phyloP scores from a whole-genome alignment of 2,797 vertebrate species.

The Pangasius mekongensis region DNA sequence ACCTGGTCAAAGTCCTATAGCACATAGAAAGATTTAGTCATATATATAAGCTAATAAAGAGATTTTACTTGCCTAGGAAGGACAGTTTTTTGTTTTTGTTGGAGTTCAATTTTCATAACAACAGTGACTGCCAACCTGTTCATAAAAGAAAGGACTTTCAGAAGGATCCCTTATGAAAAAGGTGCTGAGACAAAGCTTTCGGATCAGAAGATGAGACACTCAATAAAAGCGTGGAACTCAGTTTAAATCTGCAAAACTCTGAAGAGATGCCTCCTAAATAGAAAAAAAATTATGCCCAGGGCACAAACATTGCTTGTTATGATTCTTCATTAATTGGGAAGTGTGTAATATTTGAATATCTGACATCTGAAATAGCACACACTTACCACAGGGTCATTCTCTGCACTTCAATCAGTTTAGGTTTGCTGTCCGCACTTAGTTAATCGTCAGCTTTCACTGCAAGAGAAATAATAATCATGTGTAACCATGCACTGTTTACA shows the following conservation, averaged over 20 bases:
- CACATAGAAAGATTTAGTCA: not conserved
- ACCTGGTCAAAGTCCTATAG: not conserved
- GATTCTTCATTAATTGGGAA: not conserved
- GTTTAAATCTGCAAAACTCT: not conserved
- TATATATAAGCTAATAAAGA: not conserved
- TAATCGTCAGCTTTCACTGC: slow-evolving; percentile 35
- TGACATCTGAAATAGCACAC: slow-evolving; percentile 19
- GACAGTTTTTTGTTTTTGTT: not conserved
- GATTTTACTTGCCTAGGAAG: not conserved
- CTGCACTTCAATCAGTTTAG: slow-evolving; percentile 4
- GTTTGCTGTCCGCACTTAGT: slow-evolving; percentile 22
- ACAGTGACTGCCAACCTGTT: not conserved
- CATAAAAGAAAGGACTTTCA: not conserved
- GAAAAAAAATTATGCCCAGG: not conserved
- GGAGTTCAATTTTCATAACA: not conserved
- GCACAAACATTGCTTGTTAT: slow-evolving; percentile 21
- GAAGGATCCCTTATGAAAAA: not conserved
- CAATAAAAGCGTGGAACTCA: not conserved
- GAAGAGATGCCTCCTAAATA: not conserved
- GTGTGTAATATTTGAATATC: slow-evolving; percentile 12
- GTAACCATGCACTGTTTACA: slow-evolving; percentile 50
- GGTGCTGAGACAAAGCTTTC: not conserved
- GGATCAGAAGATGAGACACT: not conserved
- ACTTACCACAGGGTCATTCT: slow-evolving; percentile 1
- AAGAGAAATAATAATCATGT: slow-evolving; percentile 24